A percentile compares a stretch with the other conserved stretches of the same genome.
phyloP scores from a whole-genome alignment of 2,797 vertebrate species.

The Mycteria americana region DNA sequence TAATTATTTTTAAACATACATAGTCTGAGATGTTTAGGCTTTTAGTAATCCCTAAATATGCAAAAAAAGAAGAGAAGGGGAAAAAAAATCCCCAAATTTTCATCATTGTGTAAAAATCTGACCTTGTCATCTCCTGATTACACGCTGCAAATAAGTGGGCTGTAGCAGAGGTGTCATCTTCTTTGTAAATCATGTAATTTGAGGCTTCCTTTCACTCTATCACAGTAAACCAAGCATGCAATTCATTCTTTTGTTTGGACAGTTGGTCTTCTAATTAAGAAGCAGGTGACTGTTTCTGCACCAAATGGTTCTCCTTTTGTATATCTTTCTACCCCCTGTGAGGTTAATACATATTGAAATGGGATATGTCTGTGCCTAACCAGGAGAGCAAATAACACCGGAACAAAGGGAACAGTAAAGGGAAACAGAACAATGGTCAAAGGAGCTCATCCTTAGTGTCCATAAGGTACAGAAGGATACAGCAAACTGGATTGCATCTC shows the following conservation, averaged over 20 bases:
- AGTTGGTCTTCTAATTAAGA: constrained; percentile 50
- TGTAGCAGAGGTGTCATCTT: constrained; percentile 26
- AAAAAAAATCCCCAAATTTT: background rate
- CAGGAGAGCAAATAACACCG: background rate
- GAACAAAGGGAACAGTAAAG: background rate
- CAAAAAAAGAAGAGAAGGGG: background rate
- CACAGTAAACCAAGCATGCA: constrained; percentile 34
- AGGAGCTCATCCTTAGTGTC: background rate
- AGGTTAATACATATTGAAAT: constrained; percentile 19
- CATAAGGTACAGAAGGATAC: background rate
- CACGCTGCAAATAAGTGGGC: background rate
- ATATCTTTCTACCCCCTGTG: background rate
- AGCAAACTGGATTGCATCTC: background rate
- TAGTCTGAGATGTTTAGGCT: background rate
- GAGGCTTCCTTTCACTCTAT: constrained; percentile 45
- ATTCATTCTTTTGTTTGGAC: constrained; percentile 40
- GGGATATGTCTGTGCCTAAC: background rate
- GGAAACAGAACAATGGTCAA: background rate
- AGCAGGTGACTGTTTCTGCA: constrained; percentile 39
- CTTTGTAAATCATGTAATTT: constrained; percentile 59
- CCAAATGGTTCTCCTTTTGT: constrained; percentile 32
- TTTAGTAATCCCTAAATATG: background rate
- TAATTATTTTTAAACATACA: background rate
- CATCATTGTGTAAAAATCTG: background rate
- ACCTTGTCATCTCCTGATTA: constrained; percentile 12